phyloP scores from a whole-genome alignment of 2,797 vertebrate species.

The Protosalanx chinensis region DNA sequence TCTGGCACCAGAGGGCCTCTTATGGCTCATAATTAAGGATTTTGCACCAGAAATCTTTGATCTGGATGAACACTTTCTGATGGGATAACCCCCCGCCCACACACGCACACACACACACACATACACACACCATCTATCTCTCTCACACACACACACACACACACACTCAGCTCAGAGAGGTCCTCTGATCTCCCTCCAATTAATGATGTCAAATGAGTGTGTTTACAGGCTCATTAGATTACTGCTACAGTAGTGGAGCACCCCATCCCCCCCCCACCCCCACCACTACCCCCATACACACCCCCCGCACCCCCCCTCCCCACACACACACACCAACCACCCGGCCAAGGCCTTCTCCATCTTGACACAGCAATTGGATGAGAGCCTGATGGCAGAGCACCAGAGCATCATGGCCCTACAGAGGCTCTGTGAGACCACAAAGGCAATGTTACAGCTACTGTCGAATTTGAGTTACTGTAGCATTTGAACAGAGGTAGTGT shows the following conservation, averaged over 20 bases:
- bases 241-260: slow-evolving; percentile 72
- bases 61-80: slow-evolving; percentile 78
- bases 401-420: slow-evolving; percentile 58
- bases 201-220: slow-evolving; percentile 84
- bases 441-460: background rate
- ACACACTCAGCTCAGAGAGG: slow-evolving; percentile 55
- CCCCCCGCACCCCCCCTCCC: slow-evolving; percentile 20
- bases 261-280: slow-evolving; percentile 56
- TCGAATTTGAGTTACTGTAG: background rate
- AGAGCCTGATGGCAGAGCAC: slow-evolving; percentile 68
- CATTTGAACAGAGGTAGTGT: background rate
- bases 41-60: slow-evolving; percentile 80
- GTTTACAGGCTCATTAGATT: slow-evolving; percentile 84
- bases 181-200: slow-evolving; percentile 80
- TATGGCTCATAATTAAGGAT: slow-evolving; percentile 82
- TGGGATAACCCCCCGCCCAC: slow-evolving; percentile 70
- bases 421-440: background rate
- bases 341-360: slow-evolving; percentile 59
- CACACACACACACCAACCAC: slow-evolving; percentile 4
- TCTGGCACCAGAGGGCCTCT: slow-evolving; percentile 71
- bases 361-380: slow-evolving; percentile 65
- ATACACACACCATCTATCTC: background rate
- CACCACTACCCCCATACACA: slow-evolving; percentile 20
- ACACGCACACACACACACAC: slow-evolving; percentile 36
- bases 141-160: background rate